A percentile compares a stretch with the other conserved stretches of the same genome.
Conservation (phyloP, 2,113 vertebrate genomes). For the Calyptommatus sinebrachiatus region DNA sequence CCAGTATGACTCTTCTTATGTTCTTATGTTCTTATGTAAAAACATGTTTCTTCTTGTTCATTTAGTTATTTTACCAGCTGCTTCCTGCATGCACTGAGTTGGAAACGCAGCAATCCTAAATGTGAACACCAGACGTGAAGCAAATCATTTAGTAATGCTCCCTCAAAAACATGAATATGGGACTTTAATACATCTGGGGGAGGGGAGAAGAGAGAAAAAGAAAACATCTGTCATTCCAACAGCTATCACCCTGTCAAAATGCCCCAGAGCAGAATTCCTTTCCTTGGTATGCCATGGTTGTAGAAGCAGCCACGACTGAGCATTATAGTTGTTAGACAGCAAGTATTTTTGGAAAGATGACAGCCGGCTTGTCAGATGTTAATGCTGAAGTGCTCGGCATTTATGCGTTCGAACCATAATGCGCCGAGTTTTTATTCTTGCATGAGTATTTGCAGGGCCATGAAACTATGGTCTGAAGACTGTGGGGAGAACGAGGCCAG, state of each 20-base stretch:
- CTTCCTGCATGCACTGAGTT: neutral
- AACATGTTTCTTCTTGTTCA: too few relatives aligned
- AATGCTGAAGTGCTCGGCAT: conserved; percentile 57
- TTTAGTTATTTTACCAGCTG: neutral
- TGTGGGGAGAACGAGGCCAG: conserved; percentile 31
- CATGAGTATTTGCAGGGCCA: conserved; percentile 51
- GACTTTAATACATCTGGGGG: conserved; percentile 40
- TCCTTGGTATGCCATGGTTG: conserved; percentile 38
- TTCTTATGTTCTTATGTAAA: too few relatives aligned
- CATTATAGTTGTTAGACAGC: conserved; percentile 42
- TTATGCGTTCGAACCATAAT: conserved; percentile 58
- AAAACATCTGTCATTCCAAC: conserved; percentile 56
- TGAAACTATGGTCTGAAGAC: conserved; percentile 46
- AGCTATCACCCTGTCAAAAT: conserved; percentile 61
- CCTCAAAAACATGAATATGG: conserved; percentile 45
- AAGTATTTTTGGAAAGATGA: conserved; percentile 64
- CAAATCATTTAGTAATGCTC: conserved; percentile 48
- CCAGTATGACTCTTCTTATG: too few relatives aligned
- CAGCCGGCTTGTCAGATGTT: conserved; percentile 64
- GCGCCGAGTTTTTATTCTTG: conserved; percentile 59
- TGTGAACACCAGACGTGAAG: conserved; percentile 26
- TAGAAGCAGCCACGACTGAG: conserved; percentile 13
- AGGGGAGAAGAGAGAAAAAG: neutral
- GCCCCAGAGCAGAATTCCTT: conserved; percentile 55
- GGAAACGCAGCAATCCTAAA: conserved; percentile 15